Conservation (phyloP, 2,113 vertebrate species). For the Helogale parvula region DNA sequence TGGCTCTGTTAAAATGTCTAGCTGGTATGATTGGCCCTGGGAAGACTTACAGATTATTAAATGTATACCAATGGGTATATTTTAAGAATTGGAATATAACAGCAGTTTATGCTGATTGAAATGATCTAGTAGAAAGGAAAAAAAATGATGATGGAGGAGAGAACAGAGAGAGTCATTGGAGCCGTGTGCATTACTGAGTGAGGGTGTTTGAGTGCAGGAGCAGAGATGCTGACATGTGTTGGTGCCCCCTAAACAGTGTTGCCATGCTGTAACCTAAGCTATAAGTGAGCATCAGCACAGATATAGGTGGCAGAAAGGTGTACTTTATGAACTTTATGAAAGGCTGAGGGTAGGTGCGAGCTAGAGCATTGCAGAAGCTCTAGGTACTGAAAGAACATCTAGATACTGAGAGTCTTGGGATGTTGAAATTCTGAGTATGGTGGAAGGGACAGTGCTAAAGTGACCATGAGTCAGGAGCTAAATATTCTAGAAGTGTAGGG, state of each 20-base stretch:
- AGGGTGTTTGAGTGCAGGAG: too few relatives aligned
- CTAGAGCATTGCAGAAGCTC: background rate
- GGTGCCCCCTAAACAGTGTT: background rate
- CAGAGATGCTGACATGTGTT: background rate
- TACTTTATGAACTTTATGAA: background rate
- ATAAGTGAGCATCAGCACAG: background rate
- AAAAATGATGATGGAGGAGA: background rate
- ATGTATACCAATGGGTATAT: background rate
- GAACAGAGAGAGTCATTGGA: too few relatives aligned
- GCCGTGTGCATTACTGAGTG: background rate
- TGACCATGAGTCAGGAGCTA: background rate
- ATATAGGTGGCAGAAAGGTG: too few relatives aligned
- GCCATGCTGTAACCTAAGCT: background rate
- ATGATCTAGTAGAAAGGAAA: background rate
- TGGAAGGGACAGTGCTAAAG: too few relatives aligned
- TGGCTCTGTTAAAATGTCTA: background rate
- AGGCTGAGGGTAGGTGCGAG: background rate
- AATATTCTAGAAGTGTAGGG: background rate
- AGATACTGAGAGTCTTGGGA: background rate
- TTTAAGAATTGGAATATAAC: background rate
- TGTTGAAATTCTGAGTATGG: background rate
- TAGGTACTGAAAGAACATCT: background rate
- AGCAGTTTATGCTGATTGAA: background rate
- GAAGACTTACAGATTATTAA: background rate
- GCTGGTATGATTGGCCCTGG: background rate